A percentile compares a stretch with the other conserved stretches of the same genome.
phyloP scores from a whole-genome alignment of 2,888 invertebrate species.

The Anodontia alba region DNA sequence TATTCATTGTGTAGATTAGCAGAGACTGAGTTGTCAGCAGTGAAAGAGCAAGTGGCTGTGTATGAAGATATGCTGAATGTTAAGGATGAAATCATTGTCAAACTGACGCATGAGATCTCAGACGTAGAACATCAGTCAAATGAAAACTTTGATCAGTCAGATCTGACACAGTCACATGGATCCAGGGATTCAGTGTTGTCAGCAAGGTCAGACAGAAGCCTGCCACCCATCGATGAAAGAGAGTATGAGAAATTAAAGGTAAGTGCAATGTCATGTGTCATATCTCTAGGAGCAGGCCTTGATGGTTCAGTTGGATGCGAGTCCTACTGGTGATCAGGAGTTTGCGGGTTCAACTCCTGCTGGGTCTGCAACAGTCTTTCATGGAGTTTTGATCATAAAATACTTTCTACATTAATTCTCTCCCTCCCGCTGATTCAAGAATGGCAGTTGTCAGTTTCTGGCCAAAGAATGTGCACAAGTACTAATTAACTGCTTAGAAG shows the following conservation, averaged over 20 bases:
- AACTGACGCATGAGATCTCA: conserved; percentile 83
- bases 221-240: conserved; percentile 55
- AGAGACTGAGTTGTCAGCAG: conserved; percentile 76
- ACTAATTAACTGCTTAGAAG: no score
- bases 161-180: conserved; percentile 23
- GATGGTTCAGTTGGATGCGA: no score
- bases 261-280: no score
- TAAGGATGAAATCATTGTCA: conserved; percentile 84
- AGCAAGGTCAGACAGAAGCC: conserved; percentile 9
- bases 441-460: no score
- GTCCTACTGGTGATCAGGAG: no score
- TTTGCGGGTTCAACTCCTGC: no score
- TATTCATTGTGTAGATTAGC: conserved; percentile 63
- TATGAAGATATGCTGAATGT: conserved; percentile 83
- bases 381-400: no score
- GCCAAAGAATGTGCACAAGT: no score
- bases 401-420: no score
- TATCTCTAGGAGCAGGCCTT: background rate
- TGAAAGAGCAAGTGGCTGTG: conserved; percentile 78
- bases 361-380: no score
- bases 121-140: conserved; percentile 72
- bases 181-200: conserved; percentile 26
- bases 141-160: conserved; percentile 34
- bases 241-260: conserved; percentile 71
- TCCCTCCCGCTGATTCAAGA: no score